A percentile compares a stretch with the other conserved stretches of the same genome.
These are phyloP conservation scores for Oxygymnocypris stewartii DNA, from an alignment of 2,113 vertebrate genomes.

Conservation along the genomic window DNA sequence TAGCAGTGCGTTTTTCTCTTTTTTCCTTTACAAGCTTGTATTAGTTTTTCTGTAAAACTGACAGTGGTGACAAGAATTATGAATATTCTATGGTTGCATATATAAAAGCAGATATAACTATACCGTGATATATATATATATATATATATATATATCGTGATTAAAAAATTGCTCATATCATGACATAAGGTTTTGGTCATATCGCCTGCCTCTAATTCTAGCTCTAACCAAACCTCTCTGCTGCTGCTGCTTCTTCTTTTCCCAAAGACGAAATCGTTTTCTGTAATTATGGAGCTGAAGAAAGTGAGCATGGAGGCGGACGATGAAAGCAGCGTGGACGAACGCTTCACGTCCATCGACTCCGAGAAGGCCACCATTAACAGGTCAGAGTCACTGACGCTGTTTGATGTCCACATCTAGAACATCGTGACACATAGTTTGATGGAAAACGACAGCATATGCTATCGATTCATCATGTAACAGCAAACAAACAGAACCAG, in stretches of 20 bases:
- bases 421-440: not conserved
- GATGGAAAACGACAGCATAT: not conserved
- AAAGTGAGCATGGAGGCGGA: conserved; percentile 85
- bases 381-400: conserved; percentile 72
- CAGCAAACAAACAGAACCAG: not conserved
- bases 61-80: too few species aligned
- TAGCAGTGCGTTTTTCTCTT: too few species aligned
- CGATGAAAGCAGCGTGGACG: conserved; percentile 87
- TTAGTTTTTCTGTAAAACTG: too few species aligned
- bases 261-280: not conserved
- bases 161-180: too few species aligned
- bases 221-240: not conserved
- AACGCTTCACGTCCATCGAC: conserved; percentile 74
- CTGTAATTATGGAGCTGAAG: conserved; percentile 81
- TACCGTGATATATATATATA: too few species aligned
- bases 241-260: not conserved
- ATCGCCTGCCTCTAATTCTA: not conserved
- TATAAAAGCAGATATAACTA: too few species aligned
- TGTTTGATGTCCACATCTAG: not conserved
- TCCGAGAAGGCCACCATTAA: conserved; percentile 82
- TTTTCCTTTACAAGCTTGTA: too few species aligned
- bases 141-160: too few species aligned
- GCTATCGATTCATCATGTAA: not conserved
- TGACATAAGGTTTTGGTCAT: too few species aligned
- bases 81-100: too few species aligned